Base-by-base conservation (phyloP, 2,797 vertebrate genomes). In the Helostoma temminkii region DNA sequence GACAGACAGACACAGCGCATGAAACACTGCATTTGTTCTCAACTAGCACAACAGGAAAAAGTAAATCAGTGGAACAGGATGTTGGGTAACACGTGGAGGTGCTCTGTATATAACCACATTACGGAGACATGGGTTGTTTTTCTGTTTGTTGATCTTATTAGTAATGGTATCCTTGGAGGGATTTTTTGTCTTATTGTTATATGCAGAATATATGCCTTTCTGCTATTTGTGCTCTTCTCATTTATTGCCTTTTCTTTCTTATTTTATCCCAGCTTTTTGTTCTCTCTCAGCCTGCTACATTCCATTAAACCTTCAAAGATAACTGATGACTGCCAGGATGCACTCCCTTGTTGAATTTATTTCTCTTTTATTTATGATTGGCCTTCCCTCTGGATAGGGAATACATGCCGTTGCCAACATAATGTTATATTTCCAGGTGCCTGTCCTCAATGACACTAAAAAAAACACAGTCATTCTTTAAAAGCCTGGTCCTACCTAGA, bases 221-320 rank as follows among this genome's bases (percentile, higher is more conserved):
- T 71, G 53, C 25, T 55, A 19, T 71, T 74, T 61, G 32, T 62
- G 19, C 47, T 60, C 18, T 58, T 15, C 22, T 81, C 49, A 34
- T 84, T 76, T 68, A 68, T 75, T 77, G 42, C 43, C n/a, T 55
- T 49, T 61, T 24, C 30, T 48, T 52, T 37, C 14, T 45, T 43
- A 26, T n/a, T 52, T 9, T 58, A 47, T 18, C 19, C 46, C 48
- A 45, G 19, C 32, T 24, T 55, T 32, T 48, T 57, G 24, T 22
- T 58, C 61, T 47, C 60, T 60, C 61, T 61, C 70, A 49, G 53
- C 30, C 67, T 70, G 83, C 84, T 74, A 74, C 77, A 76, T 89
- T 91, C 84, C 90, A 91, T 92, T 91, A 92, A 88, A 86, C 81
- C 86, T 91, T 90, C 82, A 84, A 66, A 89, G 86, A 89, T 92